A percentile compares a stretch with the other conserved stretches of the same genome.
These are phyloP conservation scores for Rhopalosiphum nymphaeae DNA, from an alignment of 2,888 invertebrate genomes.

Conservation along the genomic window DNA sequence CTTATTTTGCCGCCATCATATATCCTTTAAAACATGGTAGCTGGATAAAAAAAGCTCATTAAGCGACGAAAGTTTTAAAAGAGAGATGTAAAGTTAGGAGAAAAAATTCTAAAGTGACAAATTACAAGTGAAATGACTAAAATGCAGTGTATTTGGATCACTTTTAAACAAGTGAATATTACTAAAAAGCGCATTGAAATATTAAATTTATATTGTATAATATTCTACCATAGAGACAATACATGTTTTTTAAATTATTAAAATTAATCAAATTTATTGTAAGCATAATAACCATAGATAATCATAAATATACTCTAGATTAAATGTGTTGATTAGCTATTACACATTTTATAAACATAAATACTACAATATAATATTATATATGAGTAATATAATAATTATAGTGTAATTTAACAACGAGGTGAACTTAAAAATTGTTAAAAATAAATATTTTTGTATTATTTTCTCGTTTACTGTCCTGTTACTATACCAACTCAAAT, in stretches of 20 bases:
- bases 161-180: neutral
- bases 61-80: constrained; percentile 32
- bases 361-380: neutral
- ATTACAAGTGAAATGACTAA: constrained; percentile 36
- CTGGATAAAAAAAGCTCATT: constrained; percentile 55
- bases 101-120: constrained; percentile 30
- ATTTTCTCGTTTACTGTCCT: neutral
- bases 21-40: constrained; percentile 8
- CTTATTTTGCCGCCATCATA: constrained; percentile 3
- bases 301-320: neutral
- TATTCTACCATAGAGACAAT: neutral
- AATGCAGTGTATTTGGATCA: neutral
- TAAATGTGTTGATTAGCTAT: neutral
- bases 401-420: neutral
- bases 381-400: too few species aligned
- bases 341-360: neutral
- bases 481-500: neutral
- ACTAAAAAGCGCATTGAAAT: neutral
- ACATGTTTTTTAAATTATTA: neutral
- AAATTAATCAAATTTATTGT: neutral
- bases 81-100: neutral
- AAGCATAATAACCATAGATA: neutral
- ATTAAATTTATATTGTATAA: neutral
- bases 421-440: neutral
- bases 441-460: neutral